Conservation (phyloP, 2,888 invertebrate genomes). For the Ischnura elegans region DNA sequence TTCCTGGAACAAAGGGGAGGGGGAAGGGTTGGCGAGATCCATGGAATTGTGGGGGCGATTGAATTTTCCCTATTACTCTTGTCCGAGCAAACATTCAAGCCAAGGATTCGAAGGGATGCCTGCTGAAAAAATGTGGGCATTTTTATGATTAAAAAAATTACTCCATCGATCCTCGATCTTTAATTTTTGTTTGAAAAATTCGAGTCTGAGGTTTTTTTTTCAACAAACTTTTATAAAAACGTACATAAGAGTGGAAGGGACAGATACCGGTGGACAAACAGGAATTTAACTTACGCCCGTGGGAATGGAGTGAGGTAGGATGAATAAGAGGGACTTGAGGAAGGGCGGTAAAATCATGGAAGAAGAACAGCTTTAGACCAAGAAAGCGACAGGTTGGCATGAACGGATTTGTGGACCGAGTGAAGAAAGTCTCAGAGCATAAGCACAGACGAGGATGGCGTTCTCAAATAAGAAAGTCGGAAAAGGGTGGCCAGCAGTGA, state of each 20-base stretch:
- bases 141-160: too few relatives aligned
- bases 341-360: neutral
- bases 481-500: neutral
- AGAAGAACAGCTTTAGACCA: slow-evolving; percentile 30
- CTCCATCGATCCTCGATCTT: too few relatives aligned
- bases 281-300: slow-evolving; percentile 49
- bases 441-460: neutral
- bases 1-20: neutral
- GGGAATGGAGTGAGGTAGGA: neutral
- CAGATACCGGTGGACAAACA: slow-evolving; percentile 20
- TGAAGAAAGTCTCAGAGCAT: neutral
- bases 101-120: neutral
- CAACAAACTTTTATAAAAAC: too few relatives aligned
- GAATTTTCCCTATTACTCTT: neutral
- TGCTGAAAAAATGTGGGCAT: too few relatives aligned
- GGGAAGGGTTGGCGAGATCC: neutral
- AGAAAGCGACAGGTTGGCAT: neutral
- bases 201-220: too few relatives aligned
- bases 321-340: neutral
- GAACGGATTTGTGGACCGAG: neutral
- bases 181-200: too few relatives aligned
- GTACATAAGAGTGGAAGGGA: neutral
- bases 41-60: neutral
- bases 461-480: neutral
- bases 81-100: neutral